Percentiles rank a stretch among this genome's conserved stretches.
Evolutionary conservation across 2,888 invertebrate genomes (phyloP).

Genomic region (Callosobruchus maculatus): DNA sequence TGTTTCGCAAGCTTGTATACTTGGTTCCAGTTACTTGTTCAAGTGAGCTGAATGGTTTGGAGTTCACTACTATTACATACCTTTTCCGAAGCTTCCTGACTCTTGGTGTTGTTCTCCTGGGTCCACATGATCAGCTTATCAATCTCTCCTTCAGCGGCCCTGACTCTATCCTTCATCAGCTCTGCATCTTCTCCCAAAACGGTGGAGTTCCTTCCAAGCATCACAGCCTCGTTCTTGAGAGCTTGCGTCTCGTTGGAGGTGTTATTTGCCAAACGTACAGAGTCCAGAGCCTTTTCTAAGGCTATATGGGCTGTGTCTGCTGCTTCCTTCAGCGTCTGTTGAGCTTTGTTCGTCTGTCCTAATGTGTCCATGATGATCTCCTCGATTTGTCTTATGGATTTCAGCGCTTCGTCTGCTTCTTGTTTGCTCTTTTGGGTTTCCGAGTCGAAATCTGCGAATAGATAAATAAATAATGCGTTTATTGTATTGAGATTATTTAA

Average conservation of each 20-base stretch:
- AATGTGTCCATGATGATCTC: conserved; percentile 68
- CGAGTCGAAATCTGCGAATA: conserved; percentile 74
- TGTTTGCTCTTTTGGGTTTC: conserved; percentile 83
- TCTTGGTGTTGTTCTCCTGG: conserved; percentile 64
- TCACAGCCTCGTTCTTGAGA: conserved; percentile 72
- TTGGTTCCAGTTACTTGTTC: too few relatives aligned
- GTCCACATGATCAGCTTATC: conserved; percentile 63
- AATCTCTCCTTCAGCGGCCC: conserved; percentile 67
- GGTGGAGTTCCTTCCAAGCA: conserved; percentile 71
- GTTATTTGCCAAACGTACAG: conserved; percentile 71
- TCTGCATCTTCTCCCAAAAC: conserved; percentile 76
- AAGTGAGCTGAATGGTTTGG: too few relatives aligned
- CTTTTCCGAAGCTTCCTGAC: conserved; percentile 70
- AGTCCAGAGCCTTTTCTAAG: conserved; percentile 68
- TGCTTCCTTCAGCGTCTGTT: conserved; percentile 69
- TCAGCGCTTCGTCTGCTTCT: conserved; percentile 74
- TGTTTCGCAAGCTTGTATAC: too few relatives aligned
- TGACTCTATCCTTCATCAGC: conserved; percentile 64
- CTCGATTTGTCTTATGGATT: conserved; percentile 75
- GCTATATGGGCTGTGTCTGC: conserved; percentile 75
- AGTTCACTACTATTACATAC: too few relatives aligned
- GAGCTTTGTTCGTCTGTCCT: conserved; percentile 66
- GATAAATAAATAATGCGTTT: too few relatives aligned
- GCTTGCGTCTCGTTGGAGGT: conserved; percentile 77
- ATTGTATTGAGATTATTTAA: too few relatives aligned